Evolutionary conservation across 2,113 vertebrate genomes (phyloP).

Genomic region (Stegastes partitus): DNA sequence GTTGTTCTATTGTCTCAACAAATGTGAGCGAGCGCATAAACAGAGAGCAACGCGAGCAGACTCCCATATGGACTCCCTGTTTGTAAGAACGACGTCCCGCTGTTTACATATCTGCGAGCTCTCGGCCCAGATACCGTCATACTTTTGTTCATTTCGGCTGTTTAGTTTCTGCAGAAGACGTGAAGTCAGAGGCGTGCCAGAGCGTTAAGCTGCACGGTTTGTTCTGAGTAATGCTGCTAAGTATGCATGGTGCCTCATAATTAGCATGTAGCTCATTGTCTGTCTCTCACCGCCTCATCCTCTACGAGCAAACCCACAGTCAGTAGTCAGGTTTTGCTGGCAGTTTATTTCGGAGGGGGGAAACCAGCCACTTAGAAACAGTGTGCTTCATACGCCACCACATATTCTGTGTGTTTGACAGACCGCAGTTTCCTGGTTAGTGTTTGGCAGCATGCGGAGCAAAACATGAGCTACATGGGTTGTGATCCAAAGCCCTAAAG

Average conservation of each 20-base stretch:
- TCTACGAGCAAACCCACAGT: slow-evolving; percentile 30
- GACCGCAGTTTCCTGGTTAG: slow-evolving; percentile 72
- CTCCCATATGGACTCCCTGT: slow-evolving; percentile 38
- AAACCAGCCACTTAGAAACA: slow-evolving; percentile 55
- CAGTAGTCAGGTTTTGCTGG: slow-evolving; percentile 23
- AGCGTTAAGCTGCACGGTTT: neutral
- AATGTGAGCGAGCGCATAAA: slow-evolving; percentile 70
- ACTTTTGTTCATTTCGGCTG: slow-evolving; percentile 21
- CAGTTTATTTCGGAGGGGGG: slow-evolving; percentile 42
- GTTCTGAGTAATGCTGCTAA: neutral
- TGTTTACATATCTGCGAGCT: slow-evolving; percentile 55
- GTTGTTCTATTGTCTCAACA: slow-evolving; percentile 69
- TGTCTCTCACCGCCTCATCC: slow-evolving; percentile 6
- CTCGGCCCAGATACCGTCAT: slow-evolving; percentile 20
- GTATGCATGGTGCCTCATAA: slow-evolving; percentile 27
- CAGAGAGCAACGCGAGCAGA: slow-evolving; percentile 33
- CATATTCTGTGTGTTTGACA: slow-evolving; percentile 61
- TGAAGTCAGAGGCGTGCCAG: neutral
- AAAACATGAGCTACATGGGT: slow-evolving; percentile 43
- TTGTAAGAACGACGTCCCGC: slow-evolving; percentile 23
- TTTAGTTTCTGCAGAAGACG: slow-evolving; percentile 29
- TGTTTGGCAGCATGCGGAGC: slow-evolving; percentile 57
- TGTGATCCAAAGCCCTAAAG: slow-evolving; percentile 59
- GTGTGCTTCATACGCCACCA: slow-evolving; percentile 33
- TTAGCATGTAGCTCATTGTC: slow-evolving; percentile 29